Evolutionary conservation across 2,797 vertebrate species (phyloP).

Genomic region (Graptemys geographica): DNA sequence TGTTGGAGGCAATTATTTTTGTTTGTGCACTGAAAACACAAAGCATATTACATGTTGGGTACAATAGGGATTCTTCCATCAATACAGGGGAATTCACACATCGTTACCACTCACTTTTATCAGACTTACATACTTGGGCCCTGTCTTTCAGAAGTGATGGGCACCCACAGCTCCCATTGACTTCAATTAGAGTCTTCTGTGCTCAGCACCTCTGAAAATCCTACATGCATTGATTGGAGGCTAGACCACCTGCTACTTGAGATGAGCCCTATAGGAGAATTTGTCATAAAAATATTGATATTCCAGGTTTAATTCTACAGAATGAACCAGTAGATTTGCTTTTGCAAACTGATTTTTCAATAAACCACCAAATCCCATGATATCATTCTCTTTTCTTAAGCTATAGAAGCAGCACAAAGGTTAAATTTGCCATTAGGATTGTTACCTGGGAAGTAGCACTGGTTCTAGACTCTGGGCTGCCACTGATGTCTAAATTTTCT

Average conservation of each 20-base stretch:
- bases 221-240: background rate
- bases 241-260: background rate
- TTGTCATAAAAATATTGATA: slow-evolving; percentile 51
- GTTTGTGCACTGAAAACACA: slow-evolving; percentile 33
- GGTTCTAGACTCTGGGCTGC: slow-evolving; percentile 89
- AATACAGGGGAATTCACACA: background rate
- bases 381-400: slow-evolving; percentile 88
- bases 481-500: slow-evolving; percentile 90
- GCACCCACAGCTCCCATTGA: background rate
- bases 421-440: slow-evolving; percentile 86
- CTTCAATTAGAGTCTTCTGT: slow-evolving; percentile 15
- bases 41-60: slow-evolving; percentile 25
- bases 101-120: background rate
- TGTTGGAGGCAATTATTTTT: slow-evolving; percentile 8
- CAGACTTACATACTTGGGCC: background rate
- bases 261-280: slow-evolving; percentile 43
- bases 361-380: slow-evolving; percentile 71
- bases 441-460: slow-evolving; percentile 88
- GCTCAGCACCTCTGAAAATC: slow-evolving; percentile 20
- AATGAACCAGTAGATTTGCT: slow-evolving; percentile 76
- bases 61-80: background rate
- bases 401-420: slow-evolving; percentile 87
- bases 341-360: slow-evolving; percentile 77
- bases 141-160: background rate
- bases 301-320: slow-evolving; percentile 64